These are phyloP conservation scores for Delia radicum DNA, from an alignment of 1,140 invertebrate genomes.

Conservation along the genomic window DNA sequence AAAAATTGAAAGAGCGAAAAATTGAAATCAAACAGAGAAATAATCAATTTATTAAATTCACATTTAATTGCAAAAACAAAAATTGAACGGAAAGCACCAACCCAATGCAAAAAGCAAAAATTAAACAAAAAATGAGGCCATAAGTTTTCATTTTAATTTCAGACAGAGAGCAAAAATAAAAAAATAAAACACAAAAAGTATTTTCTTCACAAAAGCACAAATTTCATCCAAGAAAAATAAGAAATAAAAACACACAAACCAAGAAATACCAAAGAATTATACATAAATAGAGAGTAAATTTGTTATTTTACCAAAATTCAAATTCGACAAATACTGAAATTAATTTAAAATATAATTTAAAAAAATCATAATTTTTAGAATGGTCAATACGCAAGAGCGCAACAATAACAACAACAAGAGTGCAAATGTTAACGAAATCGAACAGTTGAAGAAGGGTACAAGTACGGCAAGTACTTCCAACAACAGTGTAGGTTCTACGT, in stretches of 20 bases:
- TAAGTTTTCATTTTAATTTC: neutral
- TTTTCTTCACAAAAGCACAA: neutral
- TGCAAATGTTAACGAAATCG: constrained; percentile 20
- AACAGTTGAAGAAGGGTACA: constrained; percentile 16
- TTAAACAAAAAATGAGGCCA: neutral
- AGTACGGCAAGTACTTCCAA: neutral
- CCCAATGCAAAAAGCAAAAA: no score
- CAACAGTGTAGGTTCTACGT: constrained; percentile 8
- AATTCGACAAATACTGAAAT: neutral
- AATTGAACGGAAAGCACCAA: neutral
- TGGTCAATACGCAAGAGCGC: constrained; percentile 22
- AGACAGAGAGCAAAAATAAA: neutral
- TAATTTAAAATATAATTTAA: neutral
- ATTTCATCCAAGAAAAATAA: neutral
- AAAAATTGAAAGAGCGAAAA: neutral
- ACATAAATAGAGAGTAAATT: neutral
- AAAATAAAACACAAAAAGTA: neutral
- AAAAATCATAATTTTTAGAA: neutral
- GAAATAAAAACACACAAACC: neutral
- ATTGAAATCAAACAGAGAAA: no score
- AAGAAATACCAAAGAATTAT: constrained; percentile 3
- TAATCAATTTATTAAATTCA: neutral
- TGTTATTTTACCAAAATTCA: neutral
- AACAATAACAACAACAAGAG: constrained; percentile 7
- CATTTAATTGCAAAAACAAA: neutral